Evolutionary conservation across 2,113 vertebrate species (phyloP).

Genomic region (Corvus moneduloides): DNA sequence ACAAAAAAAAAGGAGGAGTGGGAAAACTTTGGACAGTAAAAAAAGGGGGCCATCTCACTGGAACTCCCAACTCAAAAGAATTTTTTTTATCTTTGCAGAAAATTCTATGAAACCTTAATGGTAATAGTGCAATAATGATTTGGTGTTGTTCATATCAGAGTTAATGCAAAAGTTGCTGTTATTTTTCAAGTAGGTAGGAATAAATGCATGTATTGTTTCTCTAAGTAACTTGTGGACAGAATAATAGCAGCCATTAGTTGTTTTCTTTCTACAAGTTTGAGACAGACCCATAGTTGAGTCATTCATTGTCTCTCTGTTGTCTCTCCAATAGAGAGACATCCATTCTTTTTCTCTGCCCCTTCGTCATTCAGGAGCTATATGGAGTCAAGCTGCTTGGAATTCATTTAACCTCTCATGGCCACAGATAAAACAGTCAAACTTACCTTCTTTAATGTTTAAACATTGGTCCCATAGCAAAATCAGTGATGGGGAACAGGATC

Average conservation of each 20-base stretch:
- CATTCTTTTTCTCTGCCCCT: background rate
- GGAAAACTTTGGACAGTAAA: background rate
- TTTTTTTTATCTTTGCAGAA: background rate
- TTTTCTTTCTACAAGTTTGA: background rate
- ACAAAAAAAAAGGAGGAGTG: background rate
- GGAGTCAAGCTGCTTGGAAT: background rate
- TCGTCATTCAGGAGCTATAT: background rate
- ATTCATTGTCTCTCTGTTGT: background rate
- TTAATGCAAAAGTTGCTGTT: background rate
- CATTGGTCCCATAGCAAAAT: background rate
- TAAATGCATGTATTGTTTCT: background rate
- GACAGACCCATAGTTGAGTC: background rate
- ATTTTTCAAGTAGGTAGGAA: background rate
- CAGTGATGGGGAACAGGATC: background rate
- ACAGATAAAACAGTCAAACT: background rate
- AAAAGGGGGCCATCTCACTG: background rate
- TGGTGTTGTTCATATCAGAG: background rate
- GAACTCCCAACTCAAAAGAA: background rate
- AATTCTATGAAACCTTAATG: background rate
- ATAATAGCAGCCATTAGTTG: background rate
- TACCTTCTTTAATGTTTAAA: background rate
- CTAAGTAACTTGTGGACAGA: background rate
- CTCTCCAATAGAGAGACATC: background rate
- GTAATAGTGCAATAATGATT: background rate
- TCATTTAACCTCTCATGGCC: background rate